Base-by-base conservation (phyloP, 1,140 invertebrate species). In the Cydia fagiglandana region DNA sequence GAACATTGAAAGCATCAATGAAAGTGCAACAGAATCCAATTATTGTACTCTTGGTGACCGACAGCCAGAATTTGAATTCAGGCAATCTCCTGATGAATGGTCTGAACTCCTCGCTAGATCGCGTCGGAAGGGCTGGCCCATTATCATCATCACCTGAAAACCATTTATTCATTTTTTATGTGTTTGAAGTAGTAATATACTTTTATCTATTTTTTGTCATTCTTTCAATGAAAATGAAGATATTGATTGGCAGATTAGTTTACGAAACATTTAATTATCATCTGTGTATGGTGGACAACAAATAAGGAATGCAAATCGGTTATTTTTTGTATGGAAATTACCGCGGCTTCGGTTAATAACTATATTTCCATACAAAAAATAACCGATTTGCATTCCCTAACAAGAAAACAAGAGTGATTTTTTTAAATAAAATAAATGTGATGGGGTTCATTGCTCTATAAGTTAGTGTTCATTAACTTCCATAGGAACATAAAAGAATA, bases 61-160 rank as follows among this genome's bases (percentile, higher is more conserved):
- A 99, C 85, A 99, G 96, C 99, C 99, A 99, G 93, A 99, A 99
- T 94, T 99, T 99, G 90, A 99, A 99, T 94, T 99, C 99, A 41
- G 99, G 99, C 88, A 99, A 94, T 84, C 99, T 95, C 82, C 99
- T 94, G 88, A 99, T 99, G 88, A 99, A 99, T 64, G 99, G 99
- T 83, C 98, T 95, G 90, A 99, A 99, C 93, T 99, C 99, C 94
- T 99, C 99, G 88, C 97, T 98, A 34, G 96, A 96, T 90, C 96
- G 96, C 17, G 98, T 99, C 38, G 99, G 99, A 83, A 99, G 95
- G 85, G 97, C 96, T 76, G 98, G 98, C 41, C 98, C 98, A 87
- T 97, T 96, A 78, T 96, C 96, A 94, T 97, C 96, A 94, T 94
- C 93, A 77, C 91, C 94, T 94, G 84, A 45, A 87, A 93, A 83